phyloP scores from a whole-genome alignment of 2,113 vertebrate genomes.

The Prochilodus magdalenae region DNA sequence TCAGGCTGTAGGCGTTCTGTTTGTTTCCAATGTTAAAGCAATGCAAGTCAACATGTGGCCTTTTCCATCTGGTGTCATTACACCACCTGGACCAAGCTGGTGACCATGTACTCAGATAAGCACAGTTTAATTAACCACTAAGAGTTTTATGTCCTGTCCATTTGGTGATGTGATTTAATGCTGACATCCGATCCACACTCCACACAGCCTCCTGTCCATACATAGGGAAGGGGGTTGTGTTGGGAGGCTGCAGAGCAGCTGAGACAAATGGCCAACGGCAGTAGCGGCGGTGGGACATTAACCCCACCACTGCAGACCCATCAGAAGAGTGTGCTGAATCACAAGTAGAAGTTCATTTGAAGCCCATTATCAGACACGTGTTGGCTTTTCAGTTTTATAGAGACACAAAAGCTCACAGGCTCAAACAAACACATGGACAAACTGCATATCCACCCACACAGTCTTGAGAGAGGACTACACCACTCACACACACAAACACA shows the following conservation, averaged over 20 bases:
- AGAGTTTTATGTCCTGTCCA: background rate
- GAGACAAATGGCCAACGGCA: slow-evolving; percentile 43
- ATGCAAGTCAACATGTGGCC: background rate
- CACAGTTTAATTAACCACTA: background rate
- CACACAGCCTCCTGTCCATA: slow-evolving; percentile 8
- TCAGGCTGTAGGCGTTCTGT: background rate
- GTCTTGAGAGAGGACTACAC: slow-evolving; percentile 40
- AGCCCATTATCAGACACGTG: slow-evolving; percentile 42
- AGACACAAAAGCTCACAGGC: slow-evolving; percentile 45
- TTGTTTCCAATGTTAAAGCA: background rate
- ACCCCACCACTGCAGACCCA: slow-evolving; percentile 14
- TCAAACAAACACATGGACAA: slow-evolving; percentile 53
- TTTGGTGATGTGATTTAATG: background rate
- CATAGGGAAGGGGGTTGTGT: background rate
- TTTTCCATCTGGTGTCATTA: background rate
- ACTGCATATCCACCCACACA: slow-evolving; percentile 48
- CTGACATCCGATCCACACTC: background rate
- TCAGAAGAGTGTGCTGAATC: slow-evolving; percentile 42
- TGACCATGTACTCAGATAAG: background rate
- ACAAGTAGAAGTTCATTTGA: slow-evolving; percentile 38
- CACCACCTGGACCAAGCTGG: background rate
- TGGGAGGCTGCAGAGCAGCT: slow-evolving; percentile 19
- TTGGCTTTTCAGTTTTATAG: slow-evolving; percentile 25
- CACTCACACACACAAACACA: too few species aligned
- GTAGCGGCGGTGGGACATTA: slow-evolving; percentile 34